Conservation (phyloP, 2,113 vertebrate genomes). For the Ctenomys sociabilis region DNA sequence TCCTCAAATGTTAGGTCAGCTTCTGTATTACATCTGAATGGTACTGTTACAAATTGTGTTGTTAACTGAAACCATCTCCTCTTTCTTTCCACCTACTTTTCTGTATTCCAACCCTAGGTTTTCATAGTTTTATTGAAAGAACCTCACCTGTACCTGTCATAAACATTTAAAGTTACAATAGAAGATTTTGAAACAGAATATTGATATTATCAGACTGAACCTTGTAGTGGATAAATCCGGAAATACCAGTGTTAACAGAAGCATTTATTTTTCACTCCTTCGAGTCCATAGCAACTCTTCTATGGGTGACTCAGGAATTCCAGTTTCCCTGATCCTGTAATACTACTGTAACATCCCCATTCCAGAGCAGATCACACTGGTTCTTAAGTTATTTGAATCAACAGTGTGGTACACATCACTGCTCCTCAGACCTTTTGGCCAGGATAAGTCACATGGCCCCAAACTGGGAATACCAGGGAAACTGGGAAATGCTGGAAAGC, state of each 20-base stretch:
- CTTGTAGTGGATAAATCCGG: conserved; percentile 55
- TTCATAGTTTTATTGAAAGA: conserved; percentile 23
- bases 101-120: conserved; percentile 43
- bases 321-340: background rate
- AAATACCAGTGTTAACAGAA: conserved; percentile 46
- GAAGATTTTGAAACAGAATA: conserved; percentile 43
- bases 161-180: background rate
- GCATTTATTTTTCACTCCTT: conserved; percentile 20
- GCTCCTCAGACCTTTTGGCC: conserved; percentile 54
- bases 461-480: conserved; percentile 52
- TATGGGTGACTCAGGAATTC: background rate
- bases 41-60: conserved; percentile 11
- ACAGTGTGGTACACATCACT: conserved; percentile 50
- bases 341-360: background rate
- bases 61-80: conserved; percentile 36
- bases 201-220: conserved; percentile 44
- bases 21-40: conserved; percentile 48
- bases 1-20: background rate
- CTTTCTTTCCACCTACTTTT: conserved; percentile 12
- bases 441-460: conserved; percentile 57
- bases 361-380: background rate
- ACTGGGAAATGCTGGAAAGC: conserved; percentile 26
- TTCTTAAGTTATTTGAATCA: conserved; percentile 34
- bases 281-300: background rate
- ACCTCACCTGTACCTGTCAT: conserved; percentile 39